A percentile compares a stretch with the other conserved stretches of the same genome.
phyloP scores from a whole-genome alignment of 1,140 invertebrate species.

The Drosophila elegans region DNA sequence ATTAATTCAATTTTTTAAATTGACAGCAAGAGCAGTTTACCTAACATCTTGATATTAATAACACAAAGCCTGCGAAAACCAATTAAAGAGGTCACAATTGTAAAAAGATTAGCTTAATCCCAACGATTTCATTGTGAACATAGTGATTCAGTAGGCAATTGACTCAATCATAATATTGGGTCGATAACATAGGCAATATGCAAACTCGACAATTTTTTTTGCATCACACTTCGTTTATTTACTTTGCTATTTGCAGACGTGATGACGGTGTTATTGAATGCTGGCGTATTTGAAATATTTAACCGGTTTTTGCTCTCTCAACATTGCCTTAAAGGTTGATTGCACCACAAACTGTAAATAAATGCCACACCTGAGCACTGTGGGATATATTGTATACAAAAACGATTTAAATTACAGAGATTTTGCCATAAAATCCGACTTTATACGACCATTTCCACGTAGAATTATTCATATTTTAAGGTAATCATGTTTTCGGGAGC shows the following conservation, averaged over 20 bases:
- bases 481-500: too few species aligned
- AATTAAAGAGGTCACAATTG: too few species aligned
- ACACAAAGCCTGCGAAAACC: too few species aligned
- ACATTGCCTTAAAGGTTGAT: slow-evolving; percentile 45
- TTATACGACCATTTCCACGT: too few species aligned
- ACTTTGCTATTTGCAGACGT: slow-evolving; percentile 40
- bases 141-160: slow-evolving; percentile 14
- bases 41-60: too few species aligned
- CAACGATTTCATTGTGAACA: neutral
- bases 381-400: slow-evolving; percentile 5
- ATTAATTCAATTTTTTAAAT: too few species aligned
- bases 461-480: too few species aligned
- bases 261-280: slow-evolving; percentile 38
- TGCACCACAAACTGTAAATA: slow-evolving; percentile 52
- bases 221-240: slow-evolving; percentile 33
- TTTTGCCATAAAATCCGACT: neutral
- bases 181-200: slow-evolving; percentile 29
- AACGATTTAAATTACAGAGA: neutral
- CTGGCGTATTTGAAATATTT: slow-evolving; percentile 42
- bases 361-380: slow-evolving; percentile 45
- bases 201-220: slow-evolving; percentile 15
- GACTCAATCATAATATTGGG: slow-evolving; percentile 18
- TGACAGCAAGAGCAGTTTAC: too few species aligned
- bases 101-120: neutral
- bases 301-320: slow-evolving; percentile 51